These are phyloP conservation scores for Peromyscus attwateri DNA, from an alignment of 2,797 vertebrate genomes.

Conservation along the genomic window DNA sequence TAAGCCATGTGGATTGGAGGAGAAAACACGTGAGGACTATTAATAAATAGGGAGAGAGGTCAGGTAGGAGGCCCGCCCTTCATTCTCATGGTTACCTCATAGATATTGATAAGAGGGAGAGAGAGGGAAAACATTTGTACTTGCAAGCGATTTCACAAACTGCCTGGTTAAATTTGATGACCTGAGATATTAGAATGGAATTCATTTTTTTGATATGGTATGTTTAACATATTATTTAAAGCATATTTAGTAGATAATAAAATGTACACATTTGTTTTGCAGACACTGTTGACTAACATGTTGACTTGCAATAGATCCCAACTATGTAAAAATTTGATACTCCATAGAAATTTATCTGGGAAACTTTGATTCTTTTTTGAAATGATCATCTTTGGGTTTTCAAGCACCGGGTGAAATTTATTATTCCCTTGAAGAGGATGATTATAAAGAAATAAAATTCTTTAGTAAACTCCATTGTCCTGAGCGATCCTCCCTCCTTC, in stretches of 20 bases:
- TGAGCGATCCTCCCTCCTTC: neutral
- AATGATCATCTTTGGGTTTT: constrained; percentile 21
- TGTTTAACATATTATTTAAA: constrained; percentile 43
- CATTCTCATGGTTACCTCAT: neutral
- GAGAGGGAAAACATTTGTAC: neutral
- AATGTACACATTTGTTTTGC: neutral
- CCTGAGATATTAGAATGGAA: neutral
- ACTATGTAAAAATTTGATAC: constrained; percentile 15
- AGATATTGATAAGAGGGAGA: neutral
- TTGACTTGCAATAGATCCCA: neutral
- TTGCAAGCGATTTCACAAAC: constrained; percentile 26
- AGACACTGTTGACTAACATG: neutral
- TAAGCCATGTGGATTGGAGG: neutral
- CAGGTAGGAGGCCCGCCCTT: neutral
- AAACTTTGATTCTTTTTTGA: constrained; percentile 38
- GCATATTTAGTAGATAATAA: constrained; percentile 48
- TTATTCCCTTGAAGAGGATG: constrained; percentile 5
- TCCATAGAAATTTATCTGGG: neutral
- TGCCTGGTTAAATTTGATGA: constrained; percentile 34
- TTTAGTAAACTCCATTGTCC: neutral
- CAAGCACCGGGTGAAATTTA: neutral
- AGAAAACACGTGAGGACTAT: constrained; percentile 15
- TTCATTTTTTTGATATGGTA: constrained; percentile 7
- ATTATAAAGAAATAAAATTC: neutral
- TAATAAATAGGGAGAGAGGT: neutral